A percentile compares a stretch with the other conserved stretches of the same genome.
Conservation (phyloP, 2,113 vertebrate species). For the Eulemur macaco region DNA sequence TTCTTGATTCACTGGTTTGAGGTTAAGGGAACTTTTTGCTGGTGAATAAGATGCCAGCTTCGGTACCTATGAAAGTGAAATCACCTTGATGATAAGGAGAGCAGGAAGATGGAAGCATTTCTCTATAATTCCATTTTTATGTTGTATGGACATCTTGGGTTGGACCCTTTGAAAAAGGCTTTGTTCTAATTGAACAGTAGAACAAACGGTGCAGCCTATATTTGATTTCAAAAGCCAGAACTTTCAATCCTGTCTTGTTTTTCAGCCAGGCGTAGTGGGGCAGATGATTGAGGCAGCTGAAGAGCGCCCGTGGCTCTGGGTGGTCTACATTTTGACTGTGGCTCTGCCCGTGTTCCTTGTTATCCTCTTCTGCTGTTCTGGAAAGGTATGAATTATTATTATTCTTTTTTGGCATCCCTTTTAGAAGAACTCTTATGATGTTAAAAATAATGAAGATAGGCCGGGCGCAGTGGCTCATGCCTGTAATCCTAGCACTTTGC, state of each 20-base stretch:
- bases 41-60: not conserved
- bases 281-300: conserved; percentile 96
- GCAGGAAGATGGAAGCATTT: not conserved
- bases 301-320: conserved; percentile 97
- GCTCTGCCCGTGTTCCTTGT: conserved; percentile 94
- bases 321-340: conserved; percentile 95
- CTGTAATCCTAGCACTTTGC: no score
- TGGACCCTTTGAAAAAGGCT: not conserved
- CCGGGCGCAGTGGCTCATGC: no score
- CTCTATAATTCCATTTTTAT: not conserved
- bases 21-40: not conserved
- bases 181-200: not conserved
- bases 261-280: conserved; percentile 92
- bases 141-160: not conserved
- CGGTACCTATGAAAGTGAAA: not conserved
- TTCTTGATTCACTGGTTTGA: not conserved
- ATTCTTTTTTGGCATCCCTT: not conserved
- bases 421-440: not conserved
- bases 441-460: not conserved
- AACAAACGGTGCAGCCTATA: not conserved
- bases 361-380: conserved; percentile 97
- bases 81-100: not conserved
- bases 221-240: not conserved
- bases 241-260: conserved; percentile 36
- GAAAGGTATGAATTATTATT: conserved; percentile 88